Evolutionary conservation across 1,140 invertebrate species (phyloP).

Genomic region (Dendroctonus valens): DNA sequence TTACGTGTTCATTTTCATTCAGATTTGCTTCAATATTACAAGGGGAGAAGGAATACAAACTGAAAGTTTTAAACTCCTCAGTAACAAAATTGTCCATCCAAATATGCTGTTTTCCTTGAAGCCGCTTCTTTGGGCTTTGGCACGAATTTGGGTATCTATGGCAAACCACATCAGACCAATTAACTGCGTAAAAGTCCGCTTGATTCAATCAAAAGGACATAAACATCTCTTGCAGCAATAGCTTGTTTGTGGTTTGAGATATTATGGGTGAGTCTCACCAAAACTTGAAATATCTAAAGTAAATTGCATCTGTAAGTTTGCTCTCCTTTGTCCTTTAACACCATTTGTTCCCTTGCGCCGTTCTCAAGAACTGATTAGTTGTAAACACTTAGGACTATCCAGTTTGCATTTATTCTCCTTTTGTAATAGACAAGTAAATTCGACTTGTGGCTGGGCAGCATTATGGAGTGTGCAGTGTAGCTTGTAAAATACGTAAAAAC

Average conservation of each 20-base stretch:
- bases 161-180: no score
- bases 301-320: not conserved
- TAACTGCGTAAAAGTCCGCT: no score
- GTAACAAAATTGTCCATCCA: constrained; percentile 1
- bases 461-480: constrained; percentile 19
- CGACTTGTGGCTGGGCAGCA: constrained; percentile 10
- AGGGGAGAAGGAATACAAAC: constrained; percentile 23
- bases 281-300: not conserved
- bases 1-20: no score
- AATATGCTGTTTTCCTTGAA: not conserved
- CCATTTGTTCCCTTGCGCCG: not conserved
- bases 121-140: no score
- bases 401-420: constrained; percentile 21
- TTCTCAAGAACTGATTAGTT: not conserved
- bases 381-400: not conserved
- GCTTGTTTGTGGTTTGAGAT: no score
- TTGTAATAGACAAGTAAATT: constrained; percentile 9
- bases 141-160: no score
- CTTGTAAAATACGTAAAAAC: constrained; percentile 27
- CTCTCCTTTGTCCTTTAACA: not conserved
- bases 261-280: no score
- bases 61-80: constrained; percentile 1
- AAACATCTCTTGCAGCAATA: no score
- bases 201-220: no score
- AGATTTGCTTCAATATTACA: constrained; percentile 13